Evolutionary conservation across 2,888 invertebrate species (phyloP), one percentile per base, ranked within the genome.

Genomic region (Entomobrya proxima): DNA sequence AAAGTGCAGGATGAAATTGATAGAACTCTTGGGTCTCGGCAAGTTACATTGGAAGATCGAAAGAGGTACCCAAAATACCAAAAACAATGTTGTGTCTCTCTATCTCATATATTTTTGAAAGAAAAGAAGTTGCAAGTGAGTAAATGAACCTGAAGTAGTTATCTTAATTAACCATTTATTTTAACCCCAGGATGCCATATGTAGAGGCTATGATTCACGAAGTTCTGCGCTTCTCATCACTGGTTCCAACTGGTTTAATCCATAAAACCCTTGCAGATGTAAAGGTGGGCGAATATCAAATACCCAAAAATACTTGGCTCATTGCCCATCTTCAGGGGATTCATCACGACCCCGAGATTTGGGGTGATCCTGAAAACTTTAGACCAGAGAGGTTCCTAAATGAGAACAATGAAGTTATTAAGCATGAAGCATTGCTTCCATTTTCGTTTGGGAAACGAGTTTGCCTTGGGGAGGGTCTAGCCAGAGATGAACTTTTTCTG

Each of bases 1-100:
- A 86, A 86, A 27, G 30, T 88, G 11, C 85, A 86, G 1, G 80
- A 85, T 69, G 88, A 88, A 79, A 88, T 88, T 77, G 86, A 88
- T 27, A 35, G 50, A n/a, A 67, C 85, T 55, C 40, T 87, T 69
- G 87, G 87, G 11, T 52, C 83, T 0, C 61, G 80, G 69, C 11
- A 15, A 9, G 86, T 83, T 24, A 74, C 84, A 18, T 58, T 89
- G 13, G 79, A 87, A 44, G 89, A 89, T 74, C 81, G 88, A 44
- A 55, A 75, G 18, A 86, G 50, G 86, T 85, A 75, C 32, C n/a
- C 11, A 32, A n/a, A n/a, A n/a, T n/a, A n/a, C n/a, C n/a, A n/a
- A n/a, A n/a, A n/a, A n/a, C n/a, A 6, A 13, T 15, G 47, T n/a
- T 47, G 47, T 15, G 11, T 15, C 44, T 15, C n/a, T 52, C 52